phyloP scores from a whole-genome alignment of 2,113 vertebrate species.

The Microtus montanus region DNA sequence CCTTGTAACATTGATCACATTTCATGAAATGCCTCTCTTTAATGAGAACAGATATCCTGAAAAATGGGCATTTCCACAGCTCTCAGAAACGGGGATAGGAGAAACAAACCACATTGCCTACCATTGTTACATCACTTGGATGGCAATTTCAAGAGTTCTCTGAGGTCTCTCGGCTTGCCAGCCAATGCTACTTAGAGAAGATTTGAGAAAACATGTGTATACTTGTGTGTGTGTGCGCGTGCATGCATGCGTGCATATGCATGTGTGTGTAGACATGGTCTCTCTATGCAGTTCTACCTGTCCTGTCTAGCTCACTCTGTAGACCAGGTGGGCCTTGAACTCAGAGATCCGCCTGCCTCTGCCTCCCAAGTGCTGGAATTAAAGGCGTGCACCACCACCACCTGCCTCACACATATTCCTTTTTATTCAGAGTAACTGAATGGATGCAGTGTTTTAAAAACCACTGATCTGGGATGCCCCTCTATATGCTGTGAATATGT shows the following conservation, averaged over 20 bases:
- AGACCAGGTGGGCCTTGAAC: neutral
- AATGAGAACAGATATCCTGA: conserved; percentile 49
- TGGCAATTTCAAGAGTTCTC: neutral
- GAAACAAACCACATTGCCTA: neutral
- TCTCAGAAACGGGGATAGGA: neutral
- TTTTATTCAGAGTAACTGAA: no score
- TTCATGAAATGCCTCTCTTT: conserved; percentile 60
- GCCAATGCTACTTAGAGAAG: neutral
- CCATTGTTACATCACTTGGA: neutral
- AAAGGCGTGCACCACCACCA: neutral
- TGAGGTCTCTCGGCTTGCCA: neutral
- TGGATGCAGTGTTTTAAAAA: no score
- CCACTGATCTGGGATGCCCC: no score
- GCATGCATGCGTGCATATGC: neutral
- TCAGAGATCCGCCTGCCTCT: neutral
- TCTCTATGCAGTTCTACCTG: neutral
- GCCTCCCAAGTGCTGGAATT: neutral
- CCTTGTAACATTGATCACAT: neutral
- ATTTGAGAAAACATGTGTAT: neutral
- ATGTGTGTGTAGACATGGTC: neutral
- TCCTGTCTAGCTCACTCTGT: neutral
- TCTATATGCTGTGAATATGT: no score
- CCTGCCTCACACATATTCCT: neutral
- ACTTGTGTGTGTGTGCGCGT: neutral
- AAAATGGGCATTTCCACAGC: conserved; percentile 1